A percentile compares a stretch with the other conserved stretches of the same genome.
These are phyloP conservation scores for Cirrhinus mrigala DNA, from an alignment of 2,797 vertebrate species.

Conservation along the genomic window DNA sequence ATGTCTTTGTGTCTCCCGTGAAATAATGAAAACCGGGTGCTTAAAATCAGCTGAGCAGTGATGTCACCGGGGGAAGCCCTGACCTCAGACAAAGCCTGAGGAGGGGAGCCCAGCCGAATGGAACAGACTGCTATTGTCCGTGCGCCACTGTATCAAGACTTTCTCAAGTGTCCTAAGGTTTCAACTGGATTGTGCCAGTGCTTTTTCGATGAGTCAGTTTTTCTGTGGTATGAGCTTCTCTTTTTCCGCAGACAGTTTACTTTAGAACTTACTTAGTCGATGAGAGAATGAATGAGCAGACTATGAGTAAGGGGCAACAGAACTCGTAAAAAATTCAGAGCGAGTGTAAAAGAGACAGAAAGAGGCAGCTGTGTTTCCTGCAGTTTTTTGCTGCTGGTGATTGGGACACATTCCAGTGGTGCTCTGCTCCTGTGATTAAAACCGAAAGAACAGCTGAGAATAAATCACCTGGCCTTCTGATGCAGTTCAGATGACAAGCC, in stretches of 20 bases:
- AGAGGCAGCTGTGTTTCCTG: constrained; percentile 9
- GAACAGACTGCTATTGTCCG: constrained; percentile 71
- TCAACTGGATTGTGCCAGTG: constrained; percentile 48
- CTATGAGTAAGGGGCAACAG: constrained; percentile 26
- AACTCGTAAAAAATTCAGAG: constrained; percentile 3
- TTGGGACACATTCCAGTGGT: constrained; percentile 61
- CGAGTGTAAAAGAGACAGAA: not conserved
- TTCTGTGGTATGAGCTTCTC: constrained; percentile 35
- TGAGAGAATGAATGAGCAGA: constrained; percentile 41
- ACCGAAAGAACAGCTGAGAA: constrained; percentile 54
- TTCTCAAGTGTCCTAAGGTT: constrained; percentile 59
- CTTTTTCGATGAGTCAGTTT: constrained; percentile 50
- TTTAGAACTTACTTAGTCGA: not conserved
- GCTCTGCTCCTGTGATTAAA: constrained; percentile 71
- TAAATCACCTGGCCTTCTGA: constrained; percentile 65
- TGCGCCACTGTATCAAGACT: constrained; percentile 63
- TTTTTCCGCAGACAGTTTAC: constrained; percentile 32
- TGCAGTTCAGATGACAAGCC: constrained; percentile 50
- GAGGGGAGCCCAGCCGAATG: constrained; percentile 63
- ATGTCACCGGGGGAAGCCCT: constrained; percentile 79
- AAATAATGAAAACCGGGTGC: constrained; percentile 54
- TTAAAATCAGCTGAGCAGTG: constrained; percentile 74
- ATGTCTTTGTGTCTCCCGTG: constrained; percentile 36
- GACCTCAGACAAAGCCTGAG: constrained; percentile 70
- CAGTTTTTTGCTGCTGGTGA: constrained; percentile 53